A percentile compares a stretch with the other conserved stretches of the same genome.
phyloP scores from a whole-genome alignment of 1,140 invertebrate species.

The Trichonephila clavipes region DNA sequence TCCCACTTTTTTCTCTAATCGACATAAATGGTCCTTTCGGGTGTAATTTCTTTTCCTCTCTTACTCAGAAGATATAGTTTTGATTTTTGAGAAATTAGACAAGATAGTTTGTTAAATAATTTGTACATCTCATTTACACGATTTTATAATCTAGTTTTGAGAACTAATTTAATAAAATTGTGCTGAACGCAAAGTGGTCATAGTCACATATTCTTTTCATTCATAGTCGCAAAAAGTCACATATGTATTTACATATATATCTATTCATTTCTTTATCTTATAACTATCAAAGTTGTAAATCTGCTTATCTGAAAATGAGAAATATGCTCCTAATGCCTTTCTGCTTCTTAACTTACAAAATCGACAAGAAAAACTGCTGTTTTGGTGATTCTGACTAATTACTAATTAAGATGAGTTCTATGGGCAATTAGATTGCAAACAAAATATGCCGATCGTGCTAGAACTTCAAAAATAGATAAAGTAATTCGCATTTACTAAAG shows the following conservation, averaged over 20 bases:
- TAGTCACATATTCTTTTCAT: no score
- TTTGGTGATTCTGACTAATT: background rate
- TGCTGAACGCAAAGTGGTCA: no score
- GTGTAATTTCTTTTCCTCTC: slow-evolving; percentile 34
- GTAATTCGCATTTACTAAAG: no score
- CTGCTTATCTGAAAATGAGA: background rate
- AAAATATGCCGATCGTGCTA: no score
- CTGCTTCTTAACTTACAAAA: background rate
- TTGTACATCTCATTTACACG: background rate
- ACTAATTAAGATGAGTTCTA: background rate
- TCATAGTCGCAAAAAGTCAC: no score
- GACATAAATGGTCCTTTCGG: slow-evolving; percentile 56
- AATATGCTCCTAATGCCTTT: background rate
- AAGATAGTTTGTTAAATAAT: background rate
- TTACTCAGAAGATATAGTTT: background rate
- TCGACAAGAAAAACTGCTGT: background rate
- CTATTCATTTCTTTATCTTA: background rate
- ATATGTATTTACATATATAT: no score
- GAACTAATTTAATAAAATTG: background rate
- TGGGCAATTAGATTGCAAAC: background rate
- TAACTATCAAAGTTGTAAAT: background rate
- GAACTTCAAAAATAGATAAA: no score
- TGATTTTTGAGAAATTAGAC: background rate
- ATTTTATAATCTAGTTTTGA: background rate
- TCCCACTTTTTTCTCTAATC: slow-evolving; percentile 12